These are phyloP conservation scores for Oscheius onirici DNA, from an alignment of 2,888 invertebrate species.

Conservation along the genomic window DNA sequence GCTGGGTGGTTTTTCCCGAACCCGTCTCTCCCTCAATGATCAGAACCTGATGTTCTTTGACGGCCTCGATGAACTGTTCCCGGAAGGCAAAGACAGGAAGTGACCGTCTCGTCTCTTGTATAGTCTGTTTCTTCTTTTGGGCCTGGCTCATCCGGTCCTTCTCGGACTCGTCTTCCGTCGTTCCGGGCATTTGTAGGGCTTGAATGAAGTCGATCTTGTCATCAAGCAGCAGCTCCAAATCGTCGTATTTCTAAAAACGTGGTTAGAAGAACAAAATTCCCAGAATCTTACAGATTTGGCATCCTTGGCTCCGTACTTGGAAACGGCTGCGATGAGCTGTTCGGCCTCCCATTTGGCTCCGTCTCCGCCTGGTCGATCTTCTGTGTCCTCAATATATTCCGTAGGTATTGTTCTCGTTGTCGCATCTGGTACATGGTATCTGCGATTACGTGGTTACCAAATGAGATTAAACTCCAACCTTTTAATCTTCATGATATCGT, in stretches of 20 bases:
- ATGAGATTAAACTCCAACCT: conserved; percentile 76
- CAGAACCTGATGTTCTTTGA: conserved; percentile 78
- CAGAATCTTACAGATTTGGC: conserved; percentile 37
- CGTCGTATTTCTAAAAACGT: conserved; percentile 74
- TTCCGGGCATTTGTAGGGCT: conserved; percentile 75
- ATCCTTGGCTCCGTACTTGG: conserved; percentile 52
- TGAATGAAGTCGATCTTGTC: conserved; percentile 98
- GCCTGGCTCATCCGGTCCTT: conserved; percentile 53
- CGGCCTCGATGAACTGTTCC: conserved; percentile 87
- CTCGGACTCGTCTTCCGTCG: conserved; percentile 56
- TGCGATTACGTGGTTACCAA: conserved; percentile 18
- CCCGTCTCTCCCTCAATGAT: conserved; percentile 79
- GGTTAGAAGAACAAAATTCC: neutral
- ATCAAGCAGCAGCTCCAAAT: conserved; percentile 88
- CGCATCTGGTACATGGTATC: conserved; percentile 68
- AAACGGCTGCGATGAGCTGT: conserved; percentile 44
- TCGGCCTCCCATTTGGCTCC: conserved; percentile 55
- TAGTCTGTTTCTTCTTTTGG: conserved; percentile 75
- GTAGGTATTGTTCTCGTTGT: conserved; percentile 48
- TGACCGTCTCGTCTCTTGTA: conserved; percentile 90
- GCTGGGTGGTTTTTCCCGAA: conserved; percentile 77
- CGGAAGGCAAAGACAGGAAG: conserved; percentile 93
- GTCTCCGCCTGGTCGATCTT: conserved; percentile 48
- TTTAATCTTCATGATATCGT: conserved; percentile 90
- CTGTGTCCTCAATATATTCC: conserved; percentile 61